These are phyloP conservation scores for Wiebesia pumilae DNA, from an alignment of 1,140 invertebrate genomes.

Conservation along the genomic window DNA sequence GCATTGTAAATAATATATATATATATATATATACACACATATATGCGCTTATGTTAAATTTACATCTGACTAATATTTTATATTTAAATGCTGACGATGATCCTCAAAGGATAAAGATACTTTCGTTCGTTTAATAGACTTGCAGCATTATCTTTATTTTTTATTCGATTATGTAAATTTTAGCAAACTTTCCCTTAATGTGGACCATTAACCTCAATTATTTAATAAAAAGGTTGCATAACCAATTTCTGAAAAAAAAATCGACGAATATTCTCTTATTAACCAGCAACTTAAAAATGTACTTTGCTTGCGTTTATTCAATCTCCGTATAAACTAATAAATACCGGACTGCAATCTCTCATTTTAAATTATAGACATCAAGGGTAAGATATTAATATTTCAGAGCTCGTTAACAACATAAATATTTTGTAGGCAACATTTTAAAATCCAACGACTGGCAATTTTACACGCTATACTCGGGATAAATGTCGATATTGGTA, in stretches of 20 bases:
- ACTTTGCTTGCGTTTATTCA: neutral
- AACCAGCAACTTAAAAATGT: neutral
- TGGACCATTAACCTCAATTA: conserved; percentile 16
- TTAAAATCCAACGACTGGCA: no score
- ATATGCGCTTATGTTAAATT: no score
- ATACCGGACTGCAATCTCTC: no score
- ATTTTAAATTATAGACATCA: no score
- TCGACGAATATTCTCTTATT: neutral
- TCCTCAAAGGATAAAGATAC: conserved; percentile 22
- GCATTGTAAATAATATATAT: no score
- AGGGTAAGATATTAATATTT: neutral
- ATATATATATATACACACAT: no score
- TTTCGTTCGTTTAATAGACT: conserved; percentile 29
- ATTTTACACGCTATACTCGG: no score
- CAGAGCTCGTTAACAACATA: neutral
- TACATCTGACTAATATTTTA: conserved; percentile 6
- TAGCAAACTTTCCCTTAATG: conserved; percentile 36
- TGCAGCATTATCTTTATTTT: conserved; percentile 6
- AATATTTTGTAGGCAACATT: no score
- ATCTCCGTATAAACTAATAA: no score
- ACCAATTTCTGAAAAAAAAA: conserved; percentile 8
- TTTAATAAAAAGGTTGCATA: neutral
- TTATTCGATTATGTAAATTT: conserved; percentile 37
- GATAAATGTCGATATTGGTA: neutral
- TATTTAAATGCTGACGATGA: conserved; percentile 14